Evolutionary conservation across 2,888 invertebrate species (phyloP).

Genomic region (Odontomyia ornata): DNA sequence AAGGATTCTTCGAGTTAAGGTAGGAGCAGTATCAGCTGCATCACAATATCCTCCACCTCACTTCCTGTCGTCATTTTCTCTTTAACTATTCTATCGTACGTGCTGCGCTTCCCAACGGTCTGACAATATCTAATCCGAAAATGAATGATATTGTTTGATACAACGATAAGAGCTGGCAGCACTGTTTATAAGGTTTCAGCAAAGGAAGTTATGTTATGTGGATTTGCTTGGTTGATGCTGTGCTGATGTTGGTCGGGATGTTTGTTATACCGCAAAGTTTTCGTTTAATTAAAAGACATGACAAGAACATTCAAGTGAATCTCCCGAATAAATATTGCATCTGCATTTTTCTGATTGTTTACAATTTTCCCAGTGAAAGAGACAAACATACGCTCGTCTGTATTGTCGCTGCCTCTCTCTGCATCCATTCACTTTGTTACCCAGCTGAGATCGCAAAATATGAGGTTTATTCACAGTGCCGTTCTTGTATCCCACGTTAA

Average conservation of each 20-base stretch:
- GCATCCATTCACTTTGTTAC: no score
- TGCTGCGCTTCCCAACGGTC: background rate
- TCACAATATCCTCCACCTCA: background rate
- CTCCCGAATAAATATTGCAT: conserved; percentile 40
- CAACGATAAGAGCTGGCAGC: background rate
- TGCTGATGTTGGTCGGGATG: conserved; percentile 13
- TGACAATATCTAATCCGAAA: conserved; percentile 25
- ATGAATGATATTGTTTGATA: conserved; percentile 10
- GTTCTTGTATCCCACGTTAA: no score
- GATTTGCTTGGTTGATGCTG: background rate
- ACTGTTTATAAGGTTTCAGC: background rate
- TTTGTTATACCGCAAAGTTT: conserved; percentile 40
- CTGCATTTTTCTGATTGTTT: conserved; percentile 40
- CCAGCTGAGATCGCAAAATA: background rate
- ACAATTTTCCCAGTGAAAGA: conserved; percentile 7
- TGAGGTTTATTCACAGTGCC: background rate
- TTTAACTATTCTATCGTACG: background rate
- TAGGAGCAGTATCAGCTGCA: no score
- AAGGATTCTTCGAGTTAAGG: no score
- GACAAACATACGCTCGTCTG: background rate
- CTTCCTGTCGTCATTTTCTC: background rate
- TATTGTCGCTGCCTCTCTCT: background rate
- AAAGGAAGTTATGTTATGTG: conserved; percentile 13
- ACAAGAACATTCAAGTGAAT: conserved; percentile 36
- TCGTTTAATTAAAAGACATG: conserved; percentile 43